A percentile compares a stretch with the other conserved stretches of the same genome.
Evolutionary conservation across 2,888 invertebrate species (phyloP).

Genomic region (Eristalis tenax): DNA sequence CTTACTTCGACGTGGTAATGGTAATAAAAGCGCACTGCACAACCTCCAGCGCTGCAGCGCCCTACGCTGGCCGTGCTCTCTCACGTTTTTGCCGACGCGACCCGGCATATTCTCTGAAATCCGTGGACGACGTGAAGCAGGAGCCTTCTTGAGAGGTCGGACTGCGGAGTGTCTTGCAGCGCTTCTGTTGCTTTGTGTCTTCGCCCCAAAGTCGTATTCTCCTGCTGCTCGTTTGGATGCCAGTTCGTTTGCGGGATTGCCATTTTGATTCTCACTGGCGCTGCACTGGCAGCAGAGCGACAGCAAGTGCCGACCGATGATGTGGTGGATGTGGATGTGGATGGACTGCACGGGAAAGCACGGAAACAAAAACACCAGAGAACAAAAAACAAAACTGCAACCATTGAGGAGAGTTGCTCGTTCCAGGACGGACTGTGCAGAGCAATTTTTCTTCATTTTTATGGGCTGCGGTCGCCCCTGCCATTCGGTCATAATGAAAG

Average conservation of each 20-base stretch:
- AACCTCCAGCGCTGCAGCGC: constrained; percentile 40
- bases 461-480: constrained; percentile 69
- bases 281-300: constrained; percentile 22
- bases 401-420: constrained; percentile 34
- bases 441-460: constrained; percentile 70
- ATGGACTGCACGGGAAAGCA: not conserved
- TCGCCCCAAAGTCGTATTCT: constrained; percentile 13
- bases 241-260: constrained; percentile 20
- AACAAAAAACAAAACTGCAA: constrained; percentile 14
- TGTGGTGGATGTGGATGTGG: not conserved
- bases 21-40: constrained; percentile 64
- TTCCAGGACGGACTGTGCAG: constrained; percentile 46
- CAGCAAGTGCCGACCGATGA: not conserved
- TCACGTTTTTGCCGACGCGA: constrained; percentile 66
- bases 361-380: constrained; percentile 24
- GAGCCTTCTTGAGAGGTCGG: constrained; percentile 15
- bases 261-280: constrained; percentile 69
- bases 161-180: not conserved
- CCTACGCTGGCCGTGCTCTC: constrained; percentile 52
- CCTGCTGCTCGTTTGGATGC: constrained; percentile 13
- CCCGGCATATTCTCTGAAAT: constrained; percentile 59
- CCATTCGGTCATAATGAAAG: constrained; percentile 68
- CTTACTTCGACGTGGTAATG: constrained; percentile 65
- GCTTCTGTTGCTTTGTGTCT: not conserved
- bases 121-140: constrained; percentile 50